These are phyloP conservation scores for Spialia ferax DNA, from an alignment of 2,888 invertebrate species.

Conservation along the genomic window DNA sequence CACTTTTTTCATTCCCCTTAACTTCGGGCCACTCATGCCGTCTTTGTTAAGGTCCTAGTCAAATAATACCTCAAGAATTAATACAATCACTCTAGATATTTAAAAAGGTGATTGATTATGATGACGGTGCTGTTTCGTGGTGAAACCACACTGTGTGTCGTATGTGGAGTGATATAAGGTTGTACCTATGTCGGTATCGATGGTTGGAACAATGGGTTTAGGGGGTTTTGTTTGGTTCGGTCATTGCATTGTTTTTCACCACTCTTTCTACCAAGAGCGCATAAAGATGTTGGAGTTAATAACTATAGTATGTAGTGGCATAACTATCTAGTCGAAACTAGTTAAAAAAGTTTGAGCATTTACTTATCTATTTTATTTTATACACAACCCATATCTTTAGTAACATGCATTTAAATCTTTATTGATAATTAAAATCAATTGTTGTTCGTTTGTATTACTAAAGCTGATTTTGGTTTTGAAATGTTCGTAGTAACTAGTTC, in stretches of 20 bases:
- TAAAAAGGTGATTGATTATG: slow-evolving; percentile 83
- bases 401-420: too few species aligned
- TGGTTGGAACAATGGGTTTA: neutral
- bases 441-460: too few species aligned
- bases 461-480: too few species aligned
- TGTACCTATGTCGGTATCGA: slow-evolving; percentile 4
- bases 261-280: neutral
- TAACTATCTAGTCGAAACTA: too few species aligned
- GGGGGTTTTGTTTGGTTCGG: slow-evolving; percentile 15
- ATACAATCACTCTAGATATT: slow-evolving; percentile 82
- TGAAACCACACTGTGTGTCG: slow-evolving; percentile 14
- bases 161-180: slow-evolving; percentile 24
- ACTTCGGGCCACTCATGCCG: slow-evolving; percentile 71
- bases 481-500: too few species aligned
- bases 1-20: slow-evolving; percentile 55
- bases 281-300: neutral
- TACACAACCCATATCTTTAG: too few species aligned
- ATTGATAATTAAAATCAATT: too few species aligned
- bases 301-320: too few species aligned
- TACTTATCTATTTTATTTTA: too few species aligned
- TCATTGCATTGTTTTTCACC: neutral
- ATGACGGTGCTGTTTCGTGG: slow-evolving; percentile 69
- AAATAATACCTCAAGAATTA: slow-evolving; percentile 82
- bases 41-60: slow-evolving; percentile 79
- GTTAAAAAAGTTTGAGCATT: too few species aligned